Evolutionary conservation across 2,888 invertebrate genomes (phyloP), one percentile per base, ranked within the genome.

Genomic region (Mactromeris polynyma): DNA sequence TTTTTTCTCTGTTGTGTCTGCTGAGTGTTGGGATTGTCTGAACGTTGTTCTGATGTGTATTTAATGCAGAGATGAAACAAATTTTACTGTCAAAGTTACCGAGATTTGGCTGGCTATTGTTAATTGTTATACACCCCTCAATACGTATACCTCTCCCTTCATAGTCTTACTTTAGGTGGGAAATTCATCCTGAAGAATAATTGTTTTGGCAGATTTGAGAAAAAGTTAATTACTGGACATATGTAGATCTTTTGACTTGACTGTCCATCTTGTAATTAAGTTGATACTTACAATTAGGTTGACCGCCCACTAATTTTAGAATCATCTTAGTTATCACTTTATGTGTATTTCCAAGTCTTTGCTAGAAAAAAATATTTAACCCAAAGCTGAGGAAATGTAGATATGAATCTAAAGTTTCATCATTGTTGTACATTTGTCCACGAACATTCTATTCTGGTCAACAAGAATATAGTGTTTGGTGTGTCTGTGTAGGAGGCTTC

Each of bases 31-130:
- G 73, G 73, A 73, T 73, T 73, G 73, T 73, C 73, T 73, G 31
- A 36, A 36, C 19, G 36, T 14, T 33, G 31, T 73, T 73, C 73
- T 73, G 73, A 73, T 73, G 3, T 73, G 19, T 73, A 73, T 33
- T 73, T 73, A 73, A 73, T 73, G 73, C 9, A 33, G 14, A 73
- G 73, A 73, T 73, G 73, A 73, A 73, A 73, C 73, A 73, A 31
- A 19, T 73, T 36, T 73, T 33, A 73, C 36, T 73, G 33, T 73
- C 73, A 73, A 17, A 36, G 36, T 73, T 73, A 33, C 73, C 11
- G 31, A 36, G 73, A 19, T 33, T 36, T 73, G 73, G 73, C 73
- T 36, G 73, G 73, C 73, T 36, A 73, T 73, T 73, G 73, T 73
- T 73, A 73, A 73, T 73, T 73, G 33, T 73, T 73, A 73, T 73